Evolutionary conservation across 2,113 vertebrate genomes (phyloP).

Genomic region (Tylochromis polylepis): DNA sequence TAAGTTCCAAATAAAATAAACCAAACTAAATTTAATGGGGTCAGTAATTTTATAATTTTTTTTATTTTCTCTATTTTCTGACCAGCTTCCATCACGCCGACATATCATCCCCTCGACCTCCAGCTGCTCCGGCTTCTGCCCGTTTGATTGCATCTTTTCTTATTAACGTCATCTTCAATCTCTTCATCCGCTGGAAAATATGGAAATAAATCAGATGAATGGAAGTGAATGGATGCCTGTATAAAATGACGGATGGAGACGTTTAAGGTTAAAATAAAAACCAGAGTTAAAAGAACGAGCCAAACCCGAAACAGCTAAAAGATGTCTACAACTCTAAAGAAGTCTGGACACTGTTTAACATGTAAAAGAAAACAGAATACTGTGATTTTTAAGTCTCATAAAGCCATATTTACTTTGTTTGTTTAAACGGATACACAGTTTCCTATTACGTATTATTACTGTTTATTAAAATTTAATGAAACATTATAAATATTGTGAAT

Average conservation of each 20-base stretch:
- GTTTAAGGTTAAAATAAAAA: rapidly evolving
- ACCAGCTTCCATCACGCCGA: neutral
- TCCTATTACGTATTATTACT: rapidly evolving
- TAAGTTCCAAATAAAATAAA: too few species aligned
- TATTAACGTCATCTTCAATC: neutral
- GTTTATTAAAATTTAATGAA: neutral
- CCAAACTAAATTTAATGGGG: neutral
- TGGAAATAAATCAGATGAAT: rapidly evolving
- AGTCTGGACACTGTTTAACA: neutral
- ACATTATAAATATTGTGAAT: neutral
- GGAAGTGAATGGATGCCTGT: rapidly evolving
- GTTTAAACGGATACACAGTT: neutral
- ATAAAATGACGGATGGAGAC: rapidly evolving
- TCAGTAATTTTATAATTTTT: neutral
- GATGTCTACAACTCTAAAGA: too few species aligned
- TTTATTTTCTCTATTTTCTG: too few species aligned
- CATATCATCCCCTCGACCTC: neutral
- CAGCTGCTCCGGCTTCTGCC: neutral
- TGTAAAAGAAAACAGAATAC: neutral
- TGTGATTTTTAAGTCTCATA: neutral
- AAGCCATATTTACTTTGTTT: neutral
- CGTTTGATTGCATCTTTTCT: neutral
- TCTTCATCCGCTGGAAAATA: neutral
- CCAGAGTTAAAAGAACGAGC: neutral
- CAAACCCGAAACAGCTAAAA: neutral